These are phyloP conservation scores for Chunga burmeisteri DNA, from an alignment of 2,113 vertebrate species.

Conservation along the genomic window DNA sequence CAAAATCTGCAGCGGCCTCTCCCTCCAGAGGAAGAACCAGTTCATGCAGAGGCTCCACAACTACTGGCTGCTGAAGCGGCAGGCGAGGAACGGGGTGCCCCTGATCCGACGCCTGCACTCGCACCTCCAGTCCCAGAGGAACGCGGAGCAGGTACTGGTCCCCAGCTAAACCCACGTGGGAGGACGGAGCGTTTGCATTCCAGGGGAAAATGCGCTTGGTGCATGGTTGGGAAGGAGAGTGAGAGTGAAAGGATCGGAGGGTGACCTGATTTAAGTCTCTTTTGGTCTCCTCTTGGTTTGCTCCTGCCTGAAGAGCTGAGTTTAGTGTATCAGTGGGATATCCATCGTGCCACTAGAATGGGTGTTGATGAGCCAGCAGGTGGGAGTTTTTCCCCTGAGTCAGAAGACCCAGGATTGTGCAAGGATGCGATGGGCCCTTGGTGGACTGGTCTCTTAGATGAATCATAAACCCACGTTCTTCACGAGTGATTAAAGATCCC, in stretches of 20 bases:
- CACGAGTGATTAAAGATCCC: not conserved
- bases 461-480: not conserved
- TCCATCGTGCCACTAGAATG: not conserved
- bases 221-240: not conserved
- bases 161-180: fast-evolving
- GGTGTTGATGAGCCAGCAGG: not conserved
- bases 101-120: slow-evolving; percentile 91
- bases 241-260: not conserved
- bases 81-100: slow-evolving; percentile 92
- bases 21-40: slow-evolving; percentile 92
- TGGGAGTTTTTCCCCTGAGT: not conserved
- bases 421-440: not conserved
- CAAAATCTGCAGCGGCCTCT: slow-evolving; percentile 90
- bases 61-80: slow-evolving; percentile 96
- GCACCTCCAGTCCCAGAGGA: slow-evolving; percentile 87
- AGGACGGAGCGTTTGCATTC: not conserved
- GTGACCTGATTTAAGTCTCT: not conserved
- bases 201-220: not conserved
- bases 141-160: slow-evolving; percentile 82
- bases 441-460: not conserved
- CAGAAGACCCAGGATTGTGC: not conserved
- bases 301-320: not conserved
- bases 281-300: not conserved
- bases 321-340: not conserved
- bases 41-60: slow-evolving; percentile 96